Conservation (phyloP, 2,888 invertebrate genomes). For the Oligia strigilis region DNA sequence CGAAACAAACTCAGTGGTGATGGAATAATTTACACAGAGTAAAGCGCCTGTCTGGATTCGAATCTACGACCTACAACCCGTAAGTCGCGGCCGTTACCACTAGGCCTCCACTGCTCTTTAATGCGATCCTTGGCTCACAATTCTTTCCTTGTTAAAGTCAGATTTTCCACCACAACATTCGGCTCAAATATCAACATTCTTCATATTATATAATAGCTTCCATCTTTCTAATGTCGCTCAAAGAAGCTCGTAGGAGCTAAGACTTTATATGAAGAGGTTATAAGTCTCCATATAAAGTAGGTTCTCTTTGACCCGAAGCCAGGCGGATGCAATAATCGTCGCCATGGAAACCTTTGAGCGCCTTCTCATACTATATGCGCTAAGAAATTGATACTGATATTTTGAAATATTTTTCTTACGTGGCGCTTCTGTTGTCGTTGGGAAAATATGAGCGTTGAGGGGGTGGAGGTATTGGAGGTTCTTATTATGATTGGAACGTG, state of each 20-base stretch:
- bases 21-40: no score
- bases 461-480: not conserved
- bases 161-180: not conserved
- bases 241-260: constrained; percentile 42
- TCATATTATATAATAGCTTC: constrained; percentile 2
- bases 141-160: not conserved
- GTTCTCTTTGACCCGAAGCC: constrained; percentile 40
- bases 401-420: constrained; percentile 44
- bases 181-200: not conserved
- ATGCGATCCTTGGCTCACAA: not conserved
- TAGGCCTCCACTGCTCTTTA: no score
- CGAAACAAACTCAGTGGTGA: no score
- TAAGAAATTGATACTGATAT: constrained; percentile 50
- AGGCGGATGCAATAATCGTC: constrained; percentile 61
- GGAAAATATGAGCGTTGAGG: not conserved
- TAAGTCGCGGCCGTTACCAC: no score
- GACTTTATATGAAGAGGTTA: constrained; percentile 35
- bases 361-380: constrained; percentile 41
- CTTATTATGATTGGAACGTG: not conserved
- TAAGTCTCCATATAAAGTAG: constrained; percentile 46
- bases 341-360: constrained; percentile 62
- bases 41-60: no score
- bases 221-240: constrained; percentile 31
- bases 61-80: no score
- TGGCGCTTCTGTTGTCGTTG: not conserved